phyloP scores from a whole-genome alignment of 2,113 vertebrate genomes.

The Prolemur simus region DNA sequence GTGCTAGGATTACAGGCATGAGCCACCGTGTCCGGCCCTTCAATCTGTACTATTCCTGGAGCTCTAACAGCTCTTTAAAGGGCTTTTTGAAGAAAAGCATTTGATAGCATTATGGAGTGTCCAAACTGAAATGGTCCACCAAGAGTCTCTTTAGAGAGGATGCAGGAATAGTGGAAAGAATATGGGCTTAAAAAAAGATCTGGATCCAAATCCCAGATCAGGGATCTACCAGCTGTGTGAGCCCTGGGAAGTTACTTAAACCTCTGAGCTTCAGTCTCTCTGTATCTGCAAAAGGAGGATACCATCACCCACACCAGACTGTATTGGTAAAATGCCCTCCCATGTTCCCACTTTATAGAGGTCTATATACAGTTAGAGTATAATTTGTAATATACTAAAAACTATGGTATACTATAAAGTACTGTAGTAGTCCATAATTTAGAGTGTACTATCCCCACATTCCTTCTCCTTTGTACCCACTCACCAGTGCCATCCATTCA shows the following conservation, averaged over 20 bases:
- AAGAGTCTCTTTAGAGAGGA: background rate
- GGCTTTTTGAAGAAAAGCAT: background rate
- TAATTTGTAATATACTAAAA: background rate
- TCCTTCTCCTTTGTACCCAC: background rate
- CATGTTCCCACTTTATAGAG: background rate
- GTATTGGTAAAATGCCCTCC: background rate
- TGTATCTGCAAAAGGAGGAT: background rate
- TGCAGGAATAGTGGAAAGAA: background rate
- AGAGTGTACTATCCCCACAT: background rate
- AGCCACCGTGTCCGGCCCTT: background rate
- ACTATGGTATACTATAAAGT: background rate
- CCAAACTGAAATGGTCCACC: background rate
- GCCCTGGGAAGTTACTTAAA: background rate
- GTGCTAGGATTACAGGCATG: too few species aligned
- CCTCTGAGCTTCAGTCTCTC: background rate
- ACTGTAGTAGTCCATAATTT: background rate
- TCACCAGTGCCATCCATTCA: background rate
- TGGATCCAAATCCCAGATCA: background rate
- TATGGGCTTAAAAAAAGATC: background rate
- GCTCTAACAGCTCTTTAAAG: background rate
- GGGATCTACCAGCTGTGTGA: background rate
- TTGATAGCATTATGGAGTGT: background rate
- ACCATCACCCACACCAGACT: background rate
- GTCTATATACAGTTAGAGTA: background rate
- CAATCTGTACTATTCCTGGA: background rate